Base-by-base conservation (phyloP, 2,113 vertebrate genomes). In the Oplegnathus fasciatus region DNA sequence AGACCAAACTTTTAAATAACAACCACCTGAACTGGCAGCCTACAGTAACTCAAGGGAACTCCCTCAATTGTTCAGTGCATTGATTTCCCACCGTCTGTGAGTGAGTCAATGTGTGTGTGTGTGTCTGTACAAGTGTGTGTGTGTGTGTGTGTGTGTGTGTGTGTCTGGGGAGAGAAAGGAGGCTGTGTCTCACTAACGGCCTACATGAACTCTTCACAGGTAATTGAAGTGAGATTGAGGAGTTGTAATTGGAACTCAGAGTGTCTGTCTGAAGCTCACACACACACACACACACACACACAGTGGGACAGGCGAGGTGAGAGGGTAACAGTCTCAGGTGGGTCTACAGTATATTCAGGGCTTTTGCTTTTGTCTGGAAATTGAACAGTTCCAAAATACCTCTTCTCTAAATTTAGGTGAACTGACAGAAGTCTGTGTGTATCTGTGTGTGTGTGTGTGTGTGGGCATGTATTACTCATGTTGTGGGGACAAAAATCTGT, bases 201-300 rank as follows among this genome's bases (percentile, higher is more conserved):
- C 57, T 67, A 82, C 75, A 85, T 87, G 82, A 73, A 77, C 78
- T 83, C 76, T 58, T 82, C 85, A 66, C 80, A 79, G 77, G 90
- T 93, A 88, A 92, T 66, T 88, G 74, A 84, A 70, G 85, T 24
- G 26, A 74, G 81, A 86, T 83, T 80, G 71, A 88, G 75, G 57
- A 84, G 72, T 71, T 82, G 67, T 84, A 89, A 90, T 75, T 84
- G 80, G 74, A 88, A 44, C 74, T 80, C 14, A 26, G 54, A 55
- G 58, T 77, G 60, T 68, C 78, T 86, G 40, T 62, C 66, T 82
- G 60, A 70, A 60, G 62, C 54, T 24, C 22, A 2, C 24, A 46
- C 60, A 17, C 54, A 34, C 26, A 15, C 32, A 64, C 44, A 28
- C 11, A 44, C 48, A 65, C 64, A 75, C 46, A 20, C 44, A 62